Evolutionary conservation across 2,113 vertebrate species (phyloP), one percentile per base, ranked within the genome.

Genomic region (Emydura subglobosa): DNA sequence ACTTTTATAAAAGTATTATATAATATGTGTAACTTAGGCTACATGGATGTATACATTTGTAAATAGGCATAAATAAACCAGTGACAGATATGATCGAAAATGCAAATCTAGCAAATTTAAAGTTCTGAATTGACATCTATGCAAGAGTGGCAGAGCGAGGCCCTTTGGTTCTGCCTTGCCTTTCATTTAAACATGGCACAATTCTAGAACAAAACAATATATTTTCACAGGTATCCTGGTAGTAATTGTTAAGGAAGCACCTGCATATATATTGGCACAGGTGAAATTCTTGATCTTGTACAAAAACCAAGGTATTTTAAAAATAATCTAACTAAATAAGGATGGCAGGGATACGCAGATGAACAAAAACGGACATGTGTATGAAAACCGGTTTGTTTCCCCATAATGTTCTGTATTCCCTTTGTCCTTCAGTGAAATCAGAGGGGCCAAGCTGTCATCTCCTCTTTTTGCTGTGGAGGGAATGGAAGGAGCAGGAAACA

Each of bases 211-310:
- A 96, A 92, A 93, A 96, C 96, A 95, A 90, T 97, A 85, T 61
- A 87, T 91, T 97, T 97, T 93, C 91, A 93, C 95, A 96, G 93
- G 94, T 96, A 96, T 96, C 83, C 95, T 97, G 94, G 95, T 95
- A 89, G 85, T 89, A 95, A 95, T 97, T 96, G 95, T 96, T 96
- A 96, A 90, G 91, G 89, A 94, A 87, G 74, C 7, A 50, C 13
- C 50, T 50, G 10, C 50, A 50, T 50, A 27, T 11, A 27, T 2
- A 55, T 27, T 57, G 96, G 87, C 85, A 81, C 90, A 96, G 93
- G 96, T 93, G 87, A 96, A 94, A 92, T 97, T 94, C 91, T 85
- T 91, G 1, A 0, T 90, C 95, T 96, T 86, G 57, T 91, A 90
- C 65, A 88, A 68, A 92, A 55, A 88, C 34, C 54, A 27, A 65